These are phyloP conservation scores for Campaea margaritaria DNA, from an alignment of 2,888 invertebrate species.

Conservation along the genomic window DNA sequence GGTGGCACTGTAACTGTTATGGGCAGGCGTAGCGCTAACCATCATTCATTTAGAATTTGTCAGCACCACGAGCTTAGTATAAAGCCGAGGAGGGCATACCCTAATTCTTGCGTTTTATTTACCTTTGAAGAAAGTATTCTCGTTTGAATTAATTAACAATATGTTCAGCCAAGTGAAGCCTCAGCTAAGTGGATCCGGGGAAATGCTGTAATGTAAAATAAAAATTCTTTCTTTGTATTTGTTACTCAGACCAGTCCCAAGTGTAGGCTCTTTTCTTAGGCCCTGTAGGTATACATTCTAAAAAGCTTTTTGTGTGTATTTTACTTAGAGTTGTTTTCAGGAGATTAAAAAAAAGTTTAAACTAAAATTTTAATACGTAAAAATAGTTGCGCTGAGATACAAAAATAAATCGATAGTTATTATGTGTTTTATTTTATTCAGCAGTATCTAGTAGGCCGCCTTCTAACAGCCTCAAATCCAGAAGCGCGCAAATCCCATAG, in stretches of 20 bases:
- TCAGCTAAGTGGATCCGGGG: slow-evolving; percentile 2
- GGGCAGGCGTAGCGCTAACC: too few species aligned
- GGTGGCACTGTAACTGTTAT: background rate
- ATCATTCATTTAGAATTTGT: slow-evolving; percentile 2
- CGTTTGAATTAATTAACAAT: slow-evolving; percentile 10
- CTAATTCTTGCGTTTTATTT: slow-evolving; percentile 5
- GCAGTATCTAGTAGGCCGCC: background rate
- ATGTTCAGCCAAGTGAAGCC: background rate
- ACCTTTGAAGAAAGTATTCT: slow-evolving; percentile 9
- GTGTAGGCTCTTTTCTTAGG: too few species aligned
- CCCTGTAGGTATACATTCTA: too few species aligned
- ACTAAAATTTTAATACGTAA: too few species aligned
- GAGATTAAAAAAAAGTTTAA: too few species aligned
- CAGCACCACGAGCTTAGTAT: background rate
- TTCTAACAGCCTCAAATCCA: slow-evolving; percentile 7
- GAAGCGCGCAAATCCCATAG: slow-evolving; percentile 20
- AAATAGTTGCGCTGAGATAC: too few species aligned
- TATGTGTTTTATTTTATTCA: background rate
- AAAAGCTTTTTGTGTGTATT: too few species aligned
- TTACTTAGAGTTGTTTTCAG: too few species aligned
- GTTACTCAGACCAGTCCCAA: too few species aligned
- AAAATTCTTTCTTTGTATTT: too few species aligned
- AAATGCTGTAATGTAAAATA: too few species aligned
- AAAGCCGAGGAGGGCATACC: background rate
- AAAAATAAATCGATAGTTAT: too few species aligned